A percentile compares a stretch with the other conserved stretches of the same genome.
phyloP scores from a whole-genome alignment of 2,888 invertebrate species.

The Teleiodes luculella region DNA sequence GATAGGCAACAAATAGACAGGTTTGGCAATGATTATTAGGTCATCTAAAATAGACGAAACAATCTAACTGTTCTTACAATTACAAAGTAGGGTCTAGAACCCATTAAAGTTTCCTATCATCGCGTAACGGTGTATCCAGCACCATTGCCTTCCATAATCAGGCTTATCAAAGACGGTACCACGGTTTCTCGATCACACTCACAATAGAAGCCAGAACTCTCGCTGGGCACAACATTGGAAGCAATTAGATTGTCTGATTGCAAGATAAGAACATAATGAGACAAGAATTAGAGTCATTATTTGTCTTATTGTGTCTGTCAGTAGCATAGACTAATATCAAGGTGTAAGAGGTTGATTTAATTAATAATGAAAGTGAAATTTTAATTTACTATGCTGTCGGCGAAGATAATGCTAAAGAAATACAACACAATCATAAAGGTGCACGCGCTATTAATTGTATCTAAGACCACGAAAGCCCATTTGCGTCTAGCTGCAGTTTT shows the following conservation, averaged over 20 bases:
- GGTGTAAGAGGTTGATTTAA: conserved; percentile 7
- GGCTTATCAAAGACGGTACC: conserved; percentile 27
- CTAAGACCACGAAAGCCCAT: neutral
- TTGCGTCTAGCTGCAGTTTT: too few relatives aligned
- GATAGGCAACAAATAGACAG: too few relatives aligned
- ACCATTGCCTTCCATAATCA: conserved; percentile 48
- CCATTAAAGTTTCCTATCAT: conserved; percentile 61
- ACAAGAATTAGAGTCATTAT: conserved; percentile 8
- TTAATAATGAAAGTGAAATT: conserved; percentile 7
- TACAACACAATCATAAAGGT: neutral
- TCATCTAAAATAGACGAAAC: conserved; percentile 15
- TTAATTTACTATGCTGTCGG: conserved; percentile 3
- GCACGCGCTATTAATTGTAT: neutral
- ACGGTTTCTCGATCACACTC: conserved; percentile 19
- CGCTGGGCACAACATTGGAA: conserved; percentile 5
- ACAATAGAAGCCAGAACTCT: conserved; percentile 1
- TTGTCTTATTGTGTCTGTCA: conserved; percentile 6
- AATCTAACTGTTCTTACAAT: conserved; percentile 56
- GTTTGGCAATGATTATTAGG: conserved; percentile 3
- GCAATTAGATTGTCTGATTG: conserved; percentile 6
- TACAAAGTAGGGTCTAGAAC: conserved; percentile 48
- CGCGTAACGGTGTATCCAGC: conserved; percentile 55
- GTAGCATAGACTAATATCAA: conserved; percentile 5
- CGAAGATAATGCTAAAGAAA: neutral
- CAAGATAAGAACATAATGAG: conserved; percentile 8